phyloP scores from a whole-genome alignment of 2,113 vertebrate genomes.

The Melanerpes aurifrons region DNA sequence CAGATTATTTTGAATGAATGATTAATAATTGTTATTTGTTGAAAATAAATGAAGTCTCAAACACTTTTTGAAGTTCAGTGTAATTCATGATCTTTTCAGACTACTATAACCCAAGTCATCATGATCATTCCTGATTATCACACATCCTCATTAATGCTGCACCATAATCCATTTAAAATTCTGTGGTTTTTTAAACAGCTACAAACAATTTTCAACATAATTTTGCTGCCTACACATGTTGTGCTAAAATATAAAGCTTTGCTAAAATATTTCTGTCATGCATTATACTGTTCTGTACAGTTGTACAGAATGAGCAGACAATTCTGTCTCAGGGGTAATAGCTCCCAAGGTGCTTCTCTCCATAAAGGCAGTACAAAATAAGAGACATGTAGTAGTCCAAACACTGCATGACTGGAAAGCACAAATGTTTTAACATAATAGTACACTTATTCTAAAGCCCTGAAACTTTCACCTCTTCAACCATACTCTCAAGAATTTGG shows the following conservation, averaged over 20 bases:
- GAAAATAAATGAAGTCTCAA: constrained; percentile 13
- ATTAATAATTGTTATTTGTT: not conserved
- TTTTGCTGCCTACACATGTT: not conserved
- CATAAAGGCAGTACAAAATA: not conserved
- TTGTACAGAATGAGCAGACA: not conserved
- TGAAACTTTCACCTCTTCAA: not conserved
- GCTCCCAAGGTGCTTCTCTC: not conserved
- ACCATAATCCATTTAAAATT: not conserved
- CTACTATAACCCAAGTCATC: not conserved
- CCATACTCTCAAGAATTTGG: not conserved
- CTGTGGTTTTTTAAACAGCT: not conserved
- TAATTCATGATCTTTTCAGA: not conserved
- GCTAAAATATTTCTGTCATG: not conserved
- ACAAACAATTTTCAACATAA: not conserved
- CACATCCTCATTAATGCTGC: not conserved
- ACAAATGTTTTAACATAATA: not conserved
- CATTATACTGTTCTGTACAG: not conserved
- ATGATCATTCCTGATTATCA: not conserved
- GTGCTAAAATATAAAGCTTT: not conserved
- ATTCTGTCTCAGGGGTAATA: not conserved
- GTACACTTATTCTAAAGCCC: not conserved
- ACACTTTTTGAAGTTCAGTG: not conserved
- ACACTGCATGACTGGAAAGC: not conserved
- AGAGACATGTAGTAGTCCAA: not conserved
- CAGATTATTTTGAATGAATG: not conserved